Conservation (phyloP, 2,797 vertebrate species). For the Aeoliscus strigatus region DNA sequence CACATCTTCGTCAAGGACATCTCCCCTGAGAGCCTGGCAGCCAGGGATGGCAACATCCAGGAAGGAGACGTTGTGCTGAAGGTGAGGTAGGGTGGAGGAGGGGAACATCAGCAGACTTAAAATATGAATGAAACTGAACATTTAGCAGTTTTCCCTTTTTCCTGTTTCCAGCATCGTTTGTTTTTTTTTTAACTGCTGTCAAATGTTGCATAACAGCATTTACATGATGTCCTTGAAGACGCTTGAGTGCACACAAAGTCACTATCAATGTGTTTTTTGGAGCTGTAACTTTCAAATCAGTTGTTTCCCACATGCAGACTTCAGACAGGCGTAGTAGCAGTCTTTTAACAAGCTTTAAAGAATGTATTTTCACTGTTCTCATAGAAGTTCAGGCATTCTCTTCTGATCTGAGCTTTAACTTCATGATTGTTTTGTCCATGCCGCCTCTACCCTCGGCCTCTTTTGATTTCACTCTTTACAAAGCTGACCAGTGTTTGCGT, state of each 20-base stretch:
- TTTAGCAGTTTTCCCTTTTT: slow-evolving; percentile 1
- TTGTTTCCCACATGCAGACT: neutral
- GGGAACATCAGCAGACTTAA: slow-evolving; percentile 5
- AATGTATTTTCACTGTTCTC: neutral
- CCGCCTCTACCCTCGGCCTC: too few relatives aligned
- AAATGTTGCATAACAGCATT: slow-evolving; percentile 13
- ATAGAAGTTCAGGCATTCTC: neutral
- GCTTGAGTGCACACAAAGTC: slow-evolving; percentile 2
- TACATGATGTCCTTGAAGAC: slow-evolving; percentile 8
- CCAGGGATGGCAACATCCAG: slow-evolving; percentile 97
- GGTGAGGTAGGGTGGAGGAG: slow-evolving; percentile 67
- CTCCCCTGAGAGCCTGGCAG: slow-evolving; percentile 97
- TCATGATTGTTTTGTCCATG: neutral
- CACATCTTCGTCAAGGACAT: slow-evolving; percentile 99
- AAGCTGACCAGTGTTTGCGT: slow-evolving; percentile 3
- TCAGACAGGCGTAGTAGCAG: neutral
- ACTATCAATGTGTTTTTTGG: neutral
- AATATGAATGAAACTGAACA: slow-evolving; percentile 6
- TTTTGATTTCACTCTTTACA: slow-evolving; percentile 10
- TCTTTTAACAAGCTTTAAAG: slow-evolving; percentile 4
- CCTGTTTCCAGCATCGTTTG: neutral
- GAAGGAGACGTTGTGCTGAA: slow-evolving; percentile 98
- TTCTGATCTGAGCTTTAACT: neutral
- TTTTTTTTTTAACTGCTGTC: slow-evolving; percentile 2
- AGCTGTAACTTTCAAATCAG: slow-evolving; percentile 1